Percentiles rank a stretch among this genome's conserved stretches.
phyloP scores from a whole-genome alignment of 2,888 invertebrate species.

The Apocheima hispidaria region DNA sequence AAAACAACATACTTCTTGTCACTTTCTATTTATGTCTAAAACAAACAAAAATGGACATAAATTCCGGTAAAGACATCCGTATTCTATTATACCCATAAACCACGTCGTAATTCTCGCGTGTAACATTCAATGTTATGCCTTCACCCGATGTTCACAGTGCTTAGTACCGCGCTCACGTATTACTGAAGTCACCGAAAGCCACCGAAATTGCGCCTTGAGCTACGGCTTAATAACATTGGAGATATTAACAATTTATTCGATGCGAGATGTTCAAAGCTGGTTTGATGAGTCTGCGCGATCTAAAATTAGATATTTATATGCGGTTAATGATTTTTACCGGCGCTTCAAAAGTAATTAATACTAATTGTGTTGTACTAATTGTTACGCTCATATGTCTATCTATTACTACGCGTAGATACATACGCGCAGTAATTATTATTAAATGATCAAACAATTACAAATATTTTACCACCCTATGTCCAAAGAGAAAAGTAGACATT shows the following conservation, averaged over 20 bases:
- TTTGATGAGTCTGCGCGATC: constrained; percentile 15
- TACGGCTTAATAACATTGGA: constrained; percentile 32
- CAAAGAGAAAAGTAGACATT: neutral
- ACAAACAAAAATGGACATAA: constrained; percentile 13
- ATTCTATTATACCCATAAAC: constrained; percentile 19
- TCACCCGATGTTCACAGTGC: constrained; percentile 1
- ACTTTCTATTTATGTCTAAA: constrained; percentile 6
- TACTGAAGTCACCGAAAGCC: constrained; percentile 27
- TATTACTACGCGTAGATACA: neutral
- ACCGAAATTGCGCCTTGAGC: constrained; percentile 35
- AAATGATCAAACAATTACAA: too few species aligned
- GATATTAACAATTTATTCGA: constrained; percentile 31
- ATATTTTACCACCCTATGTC: neutral
- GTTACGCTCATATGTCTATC: too few species aligned
- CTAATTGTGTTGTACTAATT: neutral
- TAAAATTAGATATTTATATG: constrained; percentile 14
- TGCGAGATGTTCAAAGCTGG: constrained; percentile 21
- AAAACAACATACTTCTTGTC: neutral
- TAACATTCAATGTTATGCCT: constrained; percentile 28
- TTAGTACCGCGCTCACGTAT: constrained; percentile 31
- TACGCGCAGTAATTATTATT: neutral
- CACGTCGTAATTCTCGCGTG: constrained; percentile 20
- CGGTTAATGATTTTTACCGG: neutral
- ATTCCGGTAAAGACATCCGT: constrained; percentile 22
- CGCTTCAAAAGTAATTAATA: neutral